Evolutionary conservation across 2,797 vertebrate species (phyloP).

Genomic region (Lacerta agilis): DNA sequence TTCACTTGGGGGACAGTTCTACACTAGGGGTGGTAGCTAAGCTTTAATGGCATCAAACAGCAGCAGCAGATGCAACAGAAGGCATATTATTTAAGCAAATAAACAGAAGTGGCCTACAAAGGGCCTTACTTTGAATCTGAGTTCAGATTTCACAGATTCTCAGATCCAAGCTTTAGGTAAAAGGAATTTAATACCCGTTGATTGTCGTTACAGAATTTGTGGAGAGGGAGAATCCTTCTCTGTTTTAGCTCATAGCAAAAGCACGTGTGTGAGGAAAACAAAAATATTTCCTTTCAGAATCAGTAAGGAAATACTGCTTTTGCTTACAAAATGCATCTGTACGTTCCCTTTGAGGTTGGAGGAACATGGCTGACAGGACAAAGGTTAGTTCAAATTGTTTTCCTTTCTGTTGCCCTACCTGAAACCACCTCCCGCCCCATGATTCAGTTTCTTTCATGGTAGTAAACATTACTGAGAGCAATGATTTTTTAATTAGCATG

Average conservation of each 20-base stretch:
- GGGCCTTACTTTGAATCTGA: conserved; percentile 24
- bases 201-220: not conserved
- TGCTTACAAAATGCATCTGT: not conserved
- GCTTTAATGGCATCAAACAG: conserved; percentile 72
- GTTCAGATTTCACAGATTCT: not conserved
- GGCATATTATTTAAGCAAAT: conserved; percentile 35
- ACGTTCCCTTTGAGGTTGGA: not conserved
- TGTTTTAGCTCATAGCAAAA: not conserved
- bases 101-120: conserved; percentile 45
- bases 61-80: conserved; percentile 50
- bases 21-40: conserved; percentile 73
- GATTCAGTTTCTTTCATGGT: conserved; percentile 11
- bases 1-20: conserved; percentile 75
- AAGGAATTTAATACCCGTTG: not conserved
- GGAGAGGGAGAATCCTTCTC: too few relatives aligned
- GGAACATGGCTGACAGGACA: not conserved
- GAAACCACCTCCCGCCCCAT: not conserved
- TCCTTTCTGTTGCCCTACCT: not conserved
- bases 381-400: conserved; percentile 10
- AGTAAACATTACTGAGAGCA: conserved; percentile 43
- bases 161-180: not conserved
- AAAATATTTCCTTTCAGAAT: not conserved
- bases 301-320: conserved; percentile 14
- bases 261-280: not conserved
- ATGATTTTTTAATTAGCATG: conserved; percentile 55